Conservation (phyloP, 2,113 vertebrate genomes). For the Scopus umbretta region DNA sequence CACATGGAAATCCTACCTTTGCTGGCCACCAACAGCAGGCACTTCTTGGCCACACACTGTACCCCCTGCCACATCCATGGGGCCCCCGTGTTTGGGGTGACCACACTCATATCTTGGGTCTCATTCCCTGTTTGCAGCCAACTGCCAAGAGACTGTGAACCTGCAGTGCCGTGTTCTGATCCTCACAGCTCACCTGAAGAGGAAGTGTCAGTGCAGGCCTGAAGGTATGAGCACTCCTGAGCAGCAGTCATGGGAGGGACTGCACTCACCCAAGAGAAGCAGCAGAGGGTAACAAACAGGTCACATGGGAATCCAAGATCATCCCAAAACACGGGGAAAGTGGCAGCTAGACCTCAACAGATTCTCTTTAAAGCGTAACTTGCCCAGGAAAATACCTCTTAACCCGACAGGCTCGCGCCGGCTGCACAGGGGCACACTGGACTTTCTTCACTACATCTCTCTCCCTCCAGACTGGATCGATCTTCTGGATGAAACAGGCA, state of each 20-base stretch:
- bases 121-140: not conserved
- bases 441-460: not conserved
- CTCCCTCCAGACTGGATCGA: not conserved
- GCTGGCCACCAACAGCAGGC: not conserved
- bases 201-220: not conserved
- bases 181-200: conserved; percentile 27
- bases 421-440: not conserved
- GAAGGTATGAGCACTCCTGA: not conserved
- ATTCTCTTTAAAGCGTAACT: not conserved
- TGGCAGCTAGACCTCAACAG: not conserved
- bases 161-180: conserved; percentile 3
- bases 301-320: not conserved
- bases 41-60: not conserved
- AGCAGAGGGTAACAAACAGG: not conserved
- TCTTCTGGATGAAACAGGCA: conserved; percentile 20
- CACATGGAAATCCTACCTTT: accelerated
- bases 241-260: accelerated
- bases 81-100: not conserved
- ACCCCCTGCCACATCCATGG: not conserved
- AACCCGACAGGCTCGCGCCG: not conserved
- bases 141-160: conserved; percentile 33
- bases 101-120: accelerated
- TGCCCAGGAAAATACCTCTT: not conserved
- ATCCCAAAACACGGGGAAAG: not conserved
- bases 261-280: not conserved